phyloP scores from a whole-genome alignment of 2,888 invertebrate genomes.

The Microchrysa polita region DNA sequence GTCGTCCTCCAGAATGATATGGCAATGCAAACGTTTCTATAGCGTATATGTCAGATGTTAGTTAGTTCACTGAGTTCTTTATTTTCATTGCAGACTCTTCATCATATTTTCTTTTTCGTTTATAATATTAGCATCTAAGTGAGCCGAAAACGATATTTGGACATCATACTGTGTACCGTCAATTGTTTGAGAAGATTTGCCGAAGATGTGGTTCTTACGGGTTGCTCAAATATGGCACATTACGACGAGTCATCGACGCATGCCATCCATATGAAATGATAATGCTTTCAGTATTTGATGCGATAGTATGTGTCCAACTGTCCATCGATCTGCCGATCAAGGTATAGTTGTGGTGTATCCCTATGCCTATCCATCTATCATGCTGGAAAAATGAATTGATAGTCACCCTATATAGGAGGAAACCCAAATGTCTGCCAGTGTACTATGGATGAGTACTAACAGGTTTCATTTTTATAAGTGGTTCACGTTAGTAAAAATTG shows the following conservation, averaged over 20 bases:
- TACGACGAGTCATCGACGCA: neutral
- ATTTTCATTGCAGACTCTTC: slow-evolving; percentile 17
- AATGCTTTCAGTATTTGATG: neutral
- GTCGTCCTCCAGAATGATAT: slow-evolving; percentile 30
- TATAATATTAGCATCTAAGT: slow-evolving; percentile 14
- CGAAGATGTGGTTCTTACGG: slow-evolving; percentile 43
- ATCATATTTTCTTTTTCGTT: neutral
- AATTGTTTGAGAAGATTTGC: slow-evolving; percentile 45
- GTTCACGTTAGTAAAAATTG: neutral
- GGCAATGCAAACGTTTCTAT: neutral
- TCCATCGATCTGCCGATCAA: slow-evolving; percentile 16
- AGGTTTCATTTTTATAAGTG: neutral
- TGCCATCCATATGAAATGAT: neutral
- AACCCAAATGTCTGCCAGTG: slow-evolving; percentile 19
- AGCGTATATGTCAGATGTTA: slow-evolving; percentile 11
- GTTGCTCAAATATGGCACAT: slow-evolving; percentile 44
- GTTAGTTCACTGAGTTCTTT: slow-evolving; percentile 24
- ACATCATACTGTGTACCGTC: slow-evolving; percentile 47
- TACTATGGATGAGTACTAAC: slow-evolving; percentile 31
- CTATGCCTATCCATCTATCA: slow-evolving; percentile 31
- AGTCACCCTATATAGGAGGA: slow-evolving; percentile 43
- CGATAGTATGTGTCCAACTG: slow-evolving; percentile 21
- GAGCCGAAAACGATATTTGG: slow-evolving; percentile 47
- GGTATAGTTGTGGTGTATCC: neutral
- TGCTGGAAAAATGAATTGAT: slow-evolving; percentile 40